Percentiles rank a stretch among this genome's conserved stretches.
Conservation (phyloP, 2,113 vertebrate genomes). For the Elephantulus edwardii region DNA sequence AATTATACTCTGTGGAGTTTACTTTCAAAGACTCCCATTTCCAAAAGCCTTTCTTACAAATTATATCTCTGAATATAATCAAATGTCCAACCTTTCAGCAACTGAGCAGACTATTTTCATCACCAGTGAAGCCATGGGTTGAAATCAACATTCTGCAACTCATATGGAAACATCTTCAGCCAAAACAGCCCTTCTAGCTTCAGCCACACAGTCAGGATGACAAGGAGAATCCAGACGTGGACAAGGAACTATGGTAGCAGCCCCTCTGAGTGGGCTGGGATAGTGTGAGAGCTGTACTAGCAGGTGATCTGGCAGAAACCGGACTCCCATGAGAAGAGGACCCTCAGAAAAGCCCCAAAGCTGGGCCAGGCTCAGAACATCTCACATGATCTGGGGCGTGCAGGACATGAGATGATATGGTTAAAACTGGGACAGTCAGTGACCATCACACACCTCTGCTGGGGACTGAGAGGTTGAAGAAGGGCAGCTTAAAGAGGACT, state of each 20-base stretch:
- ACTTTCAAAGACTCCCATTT: neutral
- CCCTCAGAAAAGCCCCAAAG: neutral
- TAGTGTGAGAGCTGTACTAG: fast-evolving
- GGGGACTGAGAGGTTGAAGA: neutral
- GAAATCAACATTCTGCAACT: neutral
- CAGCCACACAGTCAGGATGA: neutral
- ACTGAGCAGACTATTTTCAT: neutral
- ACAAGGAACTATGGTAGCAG: fast-evolving
- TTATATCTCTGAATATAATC: neutral
- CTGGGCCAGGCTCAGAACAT: neutral
- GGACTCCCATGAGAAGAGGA: neutral
- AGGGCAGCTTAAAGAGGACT: neutral
- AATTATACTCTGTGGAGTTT: neutral
- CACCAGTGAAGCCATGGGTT: neutral
- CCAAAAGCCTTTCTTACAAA: neutral
- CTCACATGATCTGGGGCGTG: neutral
- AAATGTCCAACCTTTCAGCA: neutral
- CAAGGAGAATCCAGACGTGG: neutral
- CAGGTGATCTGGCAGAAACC: neutral
- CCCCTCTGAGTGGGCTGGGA: neutral
- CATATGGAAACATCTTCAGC: neutral
- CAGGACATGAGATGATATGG: neutral
- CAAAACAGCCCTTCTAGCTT: neutral
- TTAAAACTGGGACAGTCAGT: neutral
- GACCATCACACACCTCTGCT: neutral